Evolutionary conservation across 2,888 invertebrate genomes (phyloP).

Genomic region (Polyploca ridens): DNA sequence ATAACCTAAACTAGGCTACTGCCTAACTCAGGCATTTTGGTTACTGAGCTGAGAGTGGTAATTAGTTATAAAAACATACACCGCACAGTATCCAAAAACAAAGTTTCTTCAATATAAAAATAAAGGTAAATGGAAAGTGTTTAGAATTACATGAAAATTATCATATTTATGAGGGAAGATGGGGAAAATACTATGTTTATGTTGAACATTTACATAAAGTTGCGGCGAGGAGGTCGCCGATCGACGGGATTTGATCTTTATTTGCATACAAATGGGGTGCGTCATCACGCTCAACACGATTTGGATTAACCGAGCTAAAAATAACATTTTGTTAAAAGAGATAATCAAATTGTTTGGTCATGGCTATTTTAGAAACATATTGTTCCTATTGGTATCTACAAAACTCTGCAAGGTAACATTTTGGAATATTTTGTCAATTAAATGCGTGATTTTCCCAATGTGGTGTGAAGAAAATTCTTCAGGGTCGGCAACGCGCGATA

Average conservation of each 20-base stretch:
- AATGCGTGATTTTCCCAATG: too few relatives aligned
- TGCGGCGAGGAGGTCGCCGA: slow-evolving; percentile 4
- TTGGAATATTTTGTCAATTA: too few relatives aligned
- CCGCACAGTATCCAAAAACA: neutral
- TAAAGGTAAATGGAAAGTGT: neutral
- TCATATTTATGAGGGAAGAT: neutral
- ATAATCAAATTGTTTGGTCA: too few relatives aligned
- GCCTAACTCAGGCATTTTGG: too few relatives aligned
- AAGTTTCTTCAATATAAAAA: neutral
- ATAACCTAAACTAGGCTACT: too few relatives aligned
- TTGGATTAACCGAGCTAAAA: slow-evolving; percentile 19
- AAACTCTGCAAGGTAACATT: too few relatives aligned
- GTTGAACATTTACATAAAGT: neutral
- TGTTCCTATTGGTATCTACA: too few relatives aligned
- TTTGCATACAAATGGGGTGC: slow-evolving; percentile 41
- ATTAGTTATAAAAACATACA: too few relatives aligned
- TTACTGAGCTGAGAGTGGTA: too few relatives aligned
- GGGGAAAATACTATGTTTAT: neutral
- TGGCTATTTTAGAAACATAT: too few relatives aligned
- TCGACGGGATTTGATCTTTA: slow-evolving; percentile 29
- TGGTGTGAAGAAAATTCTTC: too few relatives aligned
- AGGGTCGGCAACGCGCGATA: too few relatives aligned
- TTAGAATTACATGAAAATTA: neutral
- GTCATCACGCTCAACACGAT: slow-evolving; percentile 17
- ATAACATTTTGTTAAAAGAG: neutral